Percentiles rank a stretch among this genome's conserved stretches.
Evolutionary conservation across 2,797 vertebrate genomes (phyloP).

Genomic region (Oryzias sinensis): DNA sequence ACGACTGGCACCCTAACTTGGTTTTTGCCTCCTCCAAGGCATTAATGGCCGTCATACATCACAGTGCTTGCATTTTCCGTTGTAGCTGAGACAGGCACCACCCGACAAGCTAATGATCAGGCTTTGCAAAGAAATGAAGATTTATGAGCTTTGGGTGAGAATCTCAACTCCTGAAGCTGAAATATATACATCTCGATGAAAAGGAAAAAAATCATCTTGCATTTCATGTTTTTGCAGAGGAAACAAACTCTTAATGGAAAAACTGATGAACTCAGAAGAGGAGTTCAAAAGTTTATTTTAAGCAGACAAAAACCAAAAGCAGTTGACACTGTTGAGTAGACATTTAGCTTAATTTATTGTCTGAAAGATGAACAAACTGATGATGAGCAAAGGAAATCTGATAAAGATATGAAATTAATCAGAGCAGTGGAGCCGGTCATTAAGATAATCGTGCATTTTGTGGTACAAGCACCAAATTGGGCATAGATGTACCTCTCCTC

Average conservation of each 20-base stretch:
- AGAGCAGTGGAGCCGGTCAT: too few relatives aligned
- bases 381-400: too few relatives aligned
- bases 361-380: too few relatives aligned
- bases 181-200: slow-evolving; percentile 40
- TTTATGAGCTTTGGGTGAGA: slow-evolving; percentile 43
- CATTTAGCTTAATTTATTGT: too few relatives aligned
- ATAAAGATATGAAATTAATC: too few relatives aligned
- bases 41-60: slow-evolving; percentile 72
- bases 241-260: neutral
- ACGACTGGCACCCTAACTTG: slow-evolving; percentile 57
- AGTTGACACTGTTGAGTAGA: too few relatives aligned
- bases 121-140: slow-evolving; percentile 74
- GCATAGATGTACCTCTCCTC: too few relatives aligned
- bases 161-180: slow-evolving; percentile 23
- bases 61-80: slow-evolving; percentile 48
- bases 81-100: slow-evolving; percentile 45
- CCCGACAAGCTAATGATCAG: slow-evolving; percentile 67
- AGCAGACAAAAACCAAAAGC: too few relatives aligned
- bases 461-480: too few relatives aligned
- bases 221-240: slow-evolving; percentile 12
- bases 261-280: too few relatives aligned
- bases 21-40: slow-evolving; percentile 50
- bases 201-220: slow-evolving; percentile 24
- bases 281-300: too few relatives aligned
- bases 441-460: too few relatives aligned